phyloP scores from a whole-genome alignment of 2,113 vertebrate species.

The Mirounga angustirostris region DNA sequence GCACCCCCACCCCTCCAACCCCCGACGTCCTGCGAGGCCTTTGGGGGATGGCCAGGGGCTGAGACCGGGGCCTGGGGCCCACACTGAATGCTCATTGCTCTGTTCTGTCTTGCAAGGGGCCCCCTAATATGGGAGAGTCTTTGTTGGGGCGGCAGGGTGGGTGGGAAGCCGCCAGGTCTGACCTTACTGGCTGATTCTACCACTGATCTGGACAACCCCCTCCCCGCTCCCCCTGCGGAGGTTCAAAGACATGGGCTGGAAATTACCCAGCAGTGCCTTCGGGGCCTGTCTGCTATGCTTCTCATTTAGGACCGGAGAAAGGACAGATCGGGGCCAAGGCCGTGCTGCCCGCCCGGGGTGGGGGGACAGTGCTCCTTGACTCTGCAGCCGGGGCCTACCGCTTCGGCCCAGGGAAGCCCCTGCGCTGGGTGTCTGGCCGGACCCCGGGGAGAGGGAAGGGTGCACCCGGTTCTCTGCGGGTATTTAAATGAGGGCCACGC shows the following conservation, averaged over 20 bases:
- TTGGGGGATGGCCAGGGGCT: too few species aligned
- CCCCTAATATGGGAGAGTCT: neutral
- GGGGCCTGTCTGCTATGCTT: neutral
- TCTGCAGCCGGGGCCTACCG: neutral
- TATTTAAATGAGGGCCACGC: neutral
- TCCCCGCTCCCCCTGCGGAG: rapidly evolving
- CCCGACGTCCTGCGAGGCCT: neutral
- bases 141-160: rapidly evolving
- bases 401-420: neutral
- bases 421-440: neutral
- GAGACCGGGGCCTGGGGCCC: neutral
- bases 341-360: rapidly evolving
- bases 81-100: neutral
- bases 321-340: neutral
- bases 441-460: neutral
- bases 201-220: too few species aligned
- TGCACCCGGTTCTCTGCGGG: rapidly evolving
- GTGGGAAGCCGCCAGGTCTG: neutral
- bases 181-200: neutral
- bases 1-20: neutral
- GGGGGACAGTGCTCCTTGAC: neutral
- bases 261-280: neutral
- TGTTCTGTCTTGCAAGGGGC: neutral
- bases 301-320: neutral
- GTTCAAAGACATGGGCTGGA: neutral